phyloP scores from a whole-genome alignment of 64 coral and sea anemone species.

The Porites lutea region DNA sequence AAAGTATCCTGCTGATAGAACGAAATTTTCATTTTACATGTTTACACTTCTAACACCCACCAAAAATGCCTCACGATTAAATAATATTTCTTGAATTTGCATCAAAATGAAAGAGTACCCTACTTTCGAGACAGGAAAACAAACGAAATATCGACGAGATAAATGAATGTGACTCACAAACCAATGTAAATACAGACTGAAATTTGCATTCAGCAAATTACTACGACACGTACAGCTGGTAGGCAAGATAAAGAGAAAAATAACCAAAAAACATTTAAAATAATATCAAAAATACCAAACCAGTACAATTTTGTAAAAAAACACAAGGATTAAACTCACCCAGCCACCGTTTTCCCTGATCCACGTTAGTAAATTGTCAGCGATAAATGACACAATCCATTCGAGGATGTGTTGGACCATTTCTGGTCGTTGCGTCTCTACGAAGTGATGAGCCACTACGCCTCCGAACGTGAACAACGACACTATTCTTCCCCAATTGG shows the following conservation, averaged over 20 bases:
- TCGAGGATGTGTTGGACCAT: conserved; percentile 83
- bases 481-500: conserved; percentile 98
- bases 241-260: conserved; percentile 12
- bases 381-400: conserved; percentile 87
- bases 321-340: conserved; percentile 73
- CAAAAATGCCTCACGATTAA: neutral
- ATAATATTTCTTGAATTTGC: neutral
- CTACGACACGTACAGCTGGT: conserved; percentile 39
- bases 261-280: conserved; percentile 40
- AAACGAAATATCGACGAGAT: conserved; percentile 13
- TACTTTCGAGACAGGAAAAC: conserved; percentile 6
- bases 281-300: conserved; percentile 41
- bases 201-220: conserved; percentile 64
- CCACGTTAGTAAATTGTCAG: conserved; percentile 83
- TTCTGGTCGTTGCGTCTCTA: conserved; percentile 85
- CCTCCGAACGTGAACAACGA: conserved; percentile 96
- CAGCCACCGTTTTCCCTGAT: conserved; percentile 97
- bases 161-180: conserved; percentile 34
- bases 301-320: neutral
- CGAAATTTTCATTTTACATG: conserved; percentile 39
- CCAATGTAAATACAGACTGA: conserved; percentile 26
- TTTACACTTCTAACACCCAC: neutral
- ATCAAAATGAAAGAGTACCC: conserved; percentile 36
- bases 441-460: conserved; percentile 97
- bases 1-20: conserved; percentile 14